Base-by-base conservation (phyloP, 2,113 vertebrate species). In the Progne subis region DNA sequence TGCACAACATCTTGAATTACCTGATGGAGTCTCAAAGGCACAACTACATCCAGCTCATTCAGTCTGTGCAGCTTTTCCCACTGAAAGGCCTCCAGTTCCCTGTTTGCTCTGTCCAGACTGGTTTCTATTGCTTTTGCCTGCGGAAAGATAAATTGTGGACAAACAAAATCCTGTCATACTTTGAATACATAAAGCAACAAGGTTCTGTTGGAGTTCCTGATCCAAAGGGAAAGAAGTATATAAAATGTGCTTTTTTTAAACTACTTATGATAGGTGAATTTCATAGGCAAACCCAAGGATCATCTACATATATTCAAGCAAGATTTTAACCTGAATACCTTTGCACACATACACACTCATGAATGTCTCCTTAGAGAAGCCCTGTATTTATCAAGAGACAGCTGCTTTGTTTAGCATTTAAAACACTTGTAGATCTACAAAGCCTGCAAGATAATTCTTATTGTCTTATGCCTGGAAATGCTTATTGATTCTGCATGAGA, bases 1-100 rank as follows among this genome's bases (percentile, higher is more conserved):
- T 39, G 44, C 29, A 61, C 31, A 71, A 11, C 18, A 34, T 71
- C 59, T 68, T 64, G 21, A 55, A 49, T 97, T 94, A 99, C 99
- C 99, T 99, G 99, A 77, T 99, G 98, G n/a, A 99, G 97, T 88
- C 98, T 98, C 68, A 99, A 96, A 29, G 99, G 98, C 41, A 99
- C 98, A 60, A 97, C 98, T 55, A 99, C 98, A 50, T 99, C 96
- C 15, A 99, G 95, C 24, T 99, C 98, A 29, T 99, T 99, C 32
- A 99, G 90, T 72, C 93, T 98, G 96, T 98, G 98, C 96, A 99
- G 99, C 77, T 99, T 99, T 97, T 99, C 99, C 84, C 98, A 97
- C 77, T 99, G 98, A 77, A 99, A 98, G 31, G 98, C 96, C 91
- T 99, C 99, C 86, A 99, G 90, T 25, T 98, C 98, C 7, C 72